Evolutionary conservation across 1,140 invertebrate species (phyloP).

Genomic region (Drosophila miranda): DNA sequence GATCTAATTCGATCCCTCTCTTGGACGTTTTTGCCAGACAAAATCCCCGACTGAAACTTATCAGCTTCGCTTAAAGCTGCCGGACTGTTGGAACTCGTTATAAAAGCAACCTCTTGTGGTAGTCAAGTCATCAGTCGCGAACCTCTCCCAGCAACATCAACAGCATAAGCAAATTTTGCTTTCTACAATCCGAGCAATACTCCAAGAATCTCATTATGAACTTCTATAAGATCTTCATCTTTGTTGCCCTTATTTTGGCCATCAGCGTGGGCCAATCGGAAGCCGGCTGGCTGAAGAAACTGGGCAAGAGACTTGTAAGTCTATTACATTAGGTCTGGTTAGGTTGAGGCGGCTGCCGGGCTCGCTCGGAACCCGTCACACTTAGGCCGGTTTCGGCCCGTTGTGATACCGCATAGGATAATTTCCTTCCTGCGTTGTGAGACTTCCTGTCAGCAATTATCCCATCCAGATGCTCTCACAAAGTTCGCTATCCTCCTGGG

Average conservation of each 20-base stretch:
- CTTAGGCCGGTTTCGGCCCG: too few species aligned
- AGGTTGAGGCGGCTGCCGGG: too few species aligned
- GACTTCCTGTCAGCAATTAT: too few species aligned
- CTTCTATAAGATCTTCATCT: conserved; percentile 72
- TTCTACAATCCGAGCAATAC: neutral
- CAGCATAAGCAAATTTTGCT: conserved; percentile 7
- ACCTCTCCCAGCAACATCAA: conserved; percentile 9
- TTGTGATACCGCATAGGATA: too few species aligned
- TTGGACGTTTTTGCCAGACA: conserved; percentile 1
- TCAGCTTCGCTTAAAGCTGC: conserved; percentile 1
- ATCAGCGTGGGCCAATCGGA: conserved; percentile 64
- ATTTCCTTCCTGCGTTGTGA: too few species aligned
- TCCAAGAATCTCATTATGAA: conserved; percentile 55
- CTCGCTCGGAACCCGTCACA: too few species aligned
- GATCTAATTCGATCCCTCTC: too few species aligned
- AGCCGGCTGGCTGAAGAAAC: conserved; percentile 70
- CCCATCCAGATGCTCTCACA: too few species aligned
- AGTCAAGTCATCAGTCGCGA: conserved; percentile 36
- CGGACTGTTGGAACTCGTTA: conserved; percentile 9
- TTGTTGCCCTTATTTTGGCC: conserved; percentile 62
- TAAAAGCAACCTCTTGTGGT: conserved; percentile 20
- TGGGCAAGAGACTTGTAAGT: conserved; percentile 74
- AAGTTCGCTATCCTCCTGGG: too few species aligned
- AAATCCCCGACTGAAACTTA: conserved; percentile 30
- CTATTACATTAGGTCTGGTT: too few species aligned